Conservation (phyloP, 2,797 vertebrate genomes). For the Neomorphus geoffroyi region DNA sequence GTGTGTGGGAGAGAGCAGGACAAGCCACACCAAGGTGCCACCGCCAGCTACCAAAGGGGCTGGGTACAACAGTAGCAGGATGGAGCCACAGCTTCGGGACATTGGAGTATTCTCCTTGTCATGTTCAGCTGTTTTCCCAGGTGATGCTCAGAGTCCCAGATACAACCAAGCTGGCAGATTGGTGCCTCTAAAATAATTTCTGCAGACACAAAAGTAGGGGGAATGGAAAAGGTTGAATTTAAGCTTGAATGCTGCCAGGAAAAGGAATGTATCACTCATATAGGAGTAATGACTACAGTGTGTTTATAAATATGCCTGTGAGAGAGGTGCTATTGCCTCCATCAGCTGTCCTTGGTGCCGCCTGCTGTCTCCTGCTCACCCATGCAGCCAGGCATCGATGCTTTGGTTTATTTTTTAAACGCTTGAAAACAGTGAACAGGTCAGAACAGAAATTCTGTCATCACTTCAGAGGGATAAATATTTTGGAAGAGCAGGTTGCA, state of each 20-base stretch:
- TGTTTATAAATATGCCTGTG: neutral
- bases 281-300: neutral
- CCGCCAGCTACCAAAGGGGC: neutral
- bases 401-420: neutral
- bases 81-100: fast-evolving
- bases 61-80: fast-evolving
- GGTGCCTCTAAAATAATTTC: neutral
- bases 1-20: fast-evolving
- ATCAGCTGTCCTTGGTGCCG: neutral
- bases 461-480: conserved; percentile 20
- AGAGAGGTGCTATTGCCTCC: neutral
- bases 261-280: neutral
- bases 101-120: fast-evolving
- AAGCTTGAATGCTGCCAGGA: neutral
- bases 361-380: neutral
- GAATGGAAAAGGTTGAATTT: neutral
- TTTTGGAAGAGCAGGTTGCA: neutral
- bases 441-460: conserved; percentile 36
- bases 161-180: neutral
- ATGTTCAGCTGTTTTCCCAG: neutral
- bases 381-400: fast-evolving
- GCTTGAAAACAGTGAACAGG: neutral
- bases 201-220: neutral
- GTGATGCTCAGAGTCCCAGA: neutral
- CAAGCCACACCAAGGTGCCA: neutral